These are phyloP conservation scores for Anoplius nigerrimus DNA, from an alignment of 2,888 invertebrate species.

Conservation along the genomic window DNA sequence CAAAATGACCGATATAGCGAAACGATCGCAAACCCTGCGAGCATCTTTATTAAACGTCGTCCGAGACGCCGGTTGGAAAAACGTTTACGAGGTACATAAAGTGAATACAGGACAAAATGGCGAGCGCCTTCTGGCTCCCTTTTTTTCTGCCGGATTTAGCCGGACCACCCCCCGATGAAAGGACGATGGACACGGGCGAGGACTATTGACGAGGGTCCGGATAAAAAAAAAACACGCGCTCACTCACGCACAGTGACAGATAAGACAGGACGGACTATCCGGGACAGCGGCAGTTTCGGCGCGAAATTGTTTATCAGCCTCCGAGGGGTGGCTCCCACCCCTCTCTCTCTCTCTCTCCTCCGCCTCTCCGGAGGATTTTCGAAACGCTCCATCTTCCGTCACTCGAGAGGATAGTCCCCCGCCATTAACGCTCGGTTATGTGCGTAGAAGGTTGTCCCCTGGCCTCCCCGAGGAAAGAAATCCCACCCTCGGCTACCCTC, in stretches of 20 bases:
- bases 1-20: too few relatives aligned
- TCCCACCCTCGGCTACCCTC: constrained; percentile 10
- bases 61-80: too few relatives aligned
- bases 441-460: constrained; percentile 5
- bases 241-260: constrained; percentile 4
- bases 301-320: constrained; percentile 54
- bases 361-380: constrained; percentile 54
- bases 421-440: constrained; percentile 44
- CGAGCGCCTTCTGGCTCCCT: too few relatives aligned
- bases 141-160: constrained; percentile 19
- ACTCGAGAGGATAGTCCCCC: constrained; percentile 28
- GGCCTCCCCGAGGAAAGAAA: constrained; percentile 11
- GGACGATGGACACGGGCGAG: constrained; percentile 28
- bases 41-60: too few relatives aligned
- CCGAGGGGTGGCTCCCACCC: too few relatives aligned
- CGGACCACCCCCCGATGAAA: constrained; percentile 25
- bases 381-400: constrained; percentile 51
- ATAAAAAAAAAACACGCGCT: constrained; percentile 9
- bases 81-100: too few relatives aligned
- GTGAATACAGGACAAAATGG: too few relatives aligned
- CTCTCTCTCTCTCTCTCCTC: constrained; percentile 28
- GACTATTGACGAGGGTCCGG: constrained; percentile 46
- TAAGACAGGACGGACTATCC: constrained; percentile 3
- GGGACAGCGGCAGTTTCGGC: constrained; percentile 7
- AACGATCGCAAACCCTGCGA: too few relatives aligned